Evolutionary conservation across 2,888 invertebrate species (phyloP).

Genomic region (Eretmocerus hayati): DNA sequence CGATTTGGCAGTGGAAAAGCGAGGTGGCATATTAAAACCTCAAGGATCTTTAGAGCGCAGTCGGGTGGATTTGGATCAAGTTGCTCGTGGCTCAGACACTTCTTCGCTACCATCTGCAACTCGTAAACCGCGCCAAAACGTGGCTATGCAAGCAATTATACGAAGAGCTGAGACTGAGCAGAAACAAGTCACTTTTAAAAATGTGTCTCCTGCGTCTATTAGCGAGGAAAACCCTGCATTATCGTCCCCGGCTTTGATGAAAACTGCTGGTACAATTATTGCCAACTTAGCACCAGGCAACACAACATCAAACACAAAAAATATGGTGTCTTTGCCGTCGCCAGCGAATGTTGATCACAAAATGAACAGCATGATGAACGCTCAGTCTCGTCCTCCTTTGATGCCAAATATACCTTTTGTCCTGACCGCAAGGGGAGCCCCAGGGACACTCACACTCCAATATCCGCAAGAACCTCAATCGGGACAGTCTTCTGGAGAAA

Average conservation of each 20-base stretch:
- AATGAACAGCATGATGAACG: slow-evolving; percentile 4
- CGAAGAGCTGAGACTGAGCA: slow-evolving; percentile 63
- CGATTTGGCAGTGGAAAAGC: slow-evolving; percentile 49
- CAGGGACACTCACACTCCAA: no score
- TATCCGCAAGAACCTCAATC: no score
- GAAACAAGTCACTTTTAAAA: slow-evolving; percentile 52
- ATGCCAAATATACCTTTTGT: slow-evolving; percentile 25
- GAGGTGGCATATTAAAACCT: slow-evolving; percentile 66
- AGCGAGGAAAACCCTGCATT: no score
- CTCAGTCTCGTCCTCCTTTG: slow-evolving; percentile 28
- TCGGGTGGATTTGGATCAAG: slow-evolving; percentile 41
- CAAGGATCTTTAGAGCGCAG: slow-evolving; percentile 65
- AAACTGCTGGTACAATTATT: no score
- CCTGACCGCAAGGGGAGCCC: no score
- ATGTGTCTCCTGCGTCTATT: slow-evolving; percentile 39
- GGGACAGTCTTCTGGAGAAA: no score
- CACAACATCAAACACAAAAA: no score
- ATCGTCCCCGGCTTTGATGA: no score
- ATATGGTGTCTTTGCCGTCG: no score
- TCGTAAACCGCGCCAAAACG: slow-evolving; percentile 58
- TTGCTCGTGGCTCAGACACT: slow-evolving; percentile 26
- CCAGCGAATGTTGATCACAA: no score
- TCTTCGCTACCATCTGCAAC: slow-evolving; percentile 24
- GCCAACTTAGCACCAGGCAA: no score
- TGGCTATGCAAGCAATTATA: slow-evolving; percentile 72